Evolutionary conservation across 2,113 vertebrate species (phyloP), one percentile per base, ranked within the genome.

Genomic region (Crotalus viridis): DNA sequence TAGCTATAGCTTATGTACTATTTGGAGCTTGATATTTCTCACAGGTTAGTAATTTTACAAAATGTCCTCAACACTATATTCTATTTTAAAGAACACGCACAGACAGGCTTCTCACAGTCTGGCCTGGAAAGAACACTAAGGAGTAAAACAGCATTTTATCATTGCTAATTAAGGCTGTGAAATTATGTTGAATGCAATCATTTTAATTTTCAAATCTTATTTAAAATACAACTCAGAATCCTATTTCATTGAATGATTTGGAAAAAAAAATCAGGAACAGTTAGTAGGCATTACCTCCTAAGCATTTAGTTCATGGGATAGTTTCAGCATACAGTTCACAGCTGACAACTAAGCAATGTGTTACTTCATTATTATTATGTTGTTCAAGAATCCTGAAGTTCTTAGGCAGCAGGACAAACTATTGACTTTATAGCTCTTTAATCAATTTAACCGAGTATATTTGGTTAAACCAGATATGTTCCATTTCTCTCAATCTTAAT

Each of bases 1-100:
- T 59, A 91, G 85, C 56, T 61, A 91, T 56, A 91, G 85, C 26
- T 87, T 52, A 64, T 88, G 4, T 28, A 88, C 56, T 87, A 52
- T 85, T 91, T 92, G 85, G 64, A 57, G 13, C 85, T 92, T 87
- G 43, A 39, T 88, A 69, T 92, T 69, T 92, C 56, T 52, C 91
- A 88, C 33, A 64, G 56, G 56, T 92, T 86, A 92, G 56, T 88
- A 69, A 54, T 92, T 92, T 88, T 92, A 92, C 55, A 64, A 92
- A 92, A 87, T 88, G 56, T 87, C 88, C 46, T 46, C 46, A 21
- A 57, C 91, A 92, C 88, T 88, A 28, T 64, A 46, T 88, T 52
- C 51, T 26, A 28, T 39, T 88, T 28, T 92, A 92, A 92, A 88
- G 39, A 88, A 64, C 24, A 2, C 54, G 46, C 57, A 87, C n/a